A percentile compares a stretch with the other conserved stretches of the same genome.
Evolutionary conservation across 1,140 invertebrate genomes (phyloP).

Genomic region (Drosophila melanogaster): Release_6_plus_ISO1_MT NT_033777.3:21909001-21909500

Average conservation of each 20-base stretch:
- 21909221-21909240: constrained; percentile 74
- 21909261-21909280: constrained; percentile 40
- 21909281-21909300: constrained; percentile 17
- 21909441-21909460: constrained; percentile 44
- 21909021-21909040: constrained; percentile 74
- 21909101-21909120: constrained; percentile 79
- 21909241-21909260: constrained; percentile 27
- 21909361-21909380: constrained; percentile 84
- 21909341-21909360: constrained; percentile 82
- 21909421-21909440: constrained; percentile 8
- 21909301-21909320: constrained; percentile 50
- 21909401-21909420: constrained; percentile 79
- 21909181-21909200: constrained; percentile 75
- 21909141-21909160: not conserved
- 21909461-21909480: constrained; percentile 49
- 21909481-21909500: constrained; percentile 81
- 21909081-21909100: constrained; percentile 82
- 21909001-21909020: constrained; percentile 11
- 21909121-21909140: constrained; percentile 31
- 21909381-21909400: constrained; percentile 84
- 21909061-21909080: constrained; percentile 62
- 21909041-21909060: constrained; percentile 45
- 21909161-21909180: constrained; percentile 47
- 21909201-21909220: constrained; percentile 72
- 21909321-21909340: constrained; percentile 72